phyloP scores from a whole-genome alignment of 1,140 invertebrate species.

The Drosophila watanabei region DNA sequence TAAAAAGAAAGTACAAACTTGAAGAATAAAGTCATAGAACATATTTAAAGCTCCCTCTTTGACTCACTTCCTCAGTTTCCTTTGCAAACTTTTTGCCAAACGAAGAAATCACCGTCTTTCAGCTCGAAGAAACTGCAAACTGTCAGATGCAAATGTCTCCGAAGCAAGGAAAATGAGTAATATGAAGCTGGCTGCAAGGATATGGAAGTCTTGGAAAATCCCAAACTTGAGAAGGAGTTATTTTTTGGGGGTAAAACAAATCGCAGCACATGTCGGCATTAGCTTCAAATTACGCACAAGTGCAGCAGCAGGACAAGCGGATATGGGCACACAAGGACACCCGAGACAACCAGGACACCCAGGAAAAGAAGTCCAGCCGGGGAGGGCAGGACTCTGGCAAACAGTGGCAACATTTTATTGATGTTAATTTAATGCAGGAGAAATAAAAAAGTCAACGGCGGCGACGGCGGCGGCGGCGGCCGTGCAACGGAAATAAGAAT shows the following conservation, averaged over 20 bases:
- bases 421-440: slow-evolving; percentile 82
- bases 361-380: slow-evolving; percentile 33
- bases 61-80: background rate
- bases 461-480: slow-evolving; percentile 35
- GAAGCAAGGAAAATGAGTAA: slow-evolving; percentile 43
- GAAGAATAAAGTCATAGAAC: background rate
- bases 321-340: slow-evolving; percentile 19
- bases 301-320: slow-evolving; percentile 36
- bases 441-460: slow-evolving; percentile 67
- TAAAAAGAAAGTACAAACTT: background rate
- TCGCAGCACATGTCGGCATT: slow-evolving; percentile 78
- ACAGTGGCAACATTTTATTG: slow-evolving; percentile 76
- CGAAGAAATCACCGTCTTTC: slow-evolving; percentile 2
- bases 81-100: slow-evolving; percentile 5
- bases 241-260: slow-evolving; percentile 50
- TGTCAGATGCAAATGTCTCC: slow-evolving; percentile 48
- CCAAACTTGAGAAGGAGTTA: slow-evolving; percentile 4
- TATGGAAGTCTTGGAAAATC: slow-evolving; percentile 21
- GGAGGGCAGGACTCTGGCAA: slow-evolving; percentile 18
- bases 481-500: slow-evolving; percentile 74
- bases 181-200: slow-evolving; percentile 14
- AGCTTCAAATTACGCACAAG: slow-evolving; percentile 77
- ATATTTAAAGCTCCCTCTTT: background rate
- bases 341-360: slow-evolving; percentile 24
- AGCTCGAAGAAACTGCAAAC: slow-evolving; percentile 16